Evolutionary conservation across 2,888 invertebrate genomes (phyloP).

Genomic region (Emesis furor): DNA sequence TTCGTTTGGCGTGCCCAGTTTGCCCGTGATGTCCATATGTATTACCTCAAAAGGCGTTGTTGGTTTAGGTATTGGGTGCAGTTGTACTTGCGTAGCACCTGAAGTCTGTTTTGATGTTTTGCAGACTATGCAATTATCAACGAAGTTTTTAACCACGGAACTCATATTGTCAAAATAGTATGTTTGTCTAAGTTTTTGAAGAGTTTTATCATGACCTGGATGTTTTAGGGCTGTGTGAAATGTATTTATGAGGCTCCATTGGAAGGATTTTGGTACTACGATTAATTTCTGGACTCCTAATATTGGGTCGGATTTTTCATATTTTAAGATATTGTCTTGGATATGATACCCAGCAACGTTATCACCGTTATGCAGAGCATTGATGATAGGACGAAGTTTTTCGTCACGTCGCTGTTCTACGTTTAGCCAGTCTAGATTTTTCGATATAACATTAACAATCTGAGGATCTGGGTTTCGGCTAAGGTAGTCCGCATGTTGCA

Average conservation of each 20-base stretch:
- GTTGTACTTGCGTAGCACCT: slow-evolving; percentile 70
- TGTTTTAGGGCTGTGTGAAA: slow-evolving; percentile 69
- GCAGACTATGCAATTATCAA: slow-evolving; percentile 69
- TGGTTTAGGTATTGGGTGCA: slow-evolving; percentile 71
- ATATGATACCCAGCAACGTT: slow-evolving; percentile 2
- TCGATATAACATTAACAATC: slow-evolving; percentile 62
- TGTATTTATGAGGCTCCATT: slow-evolving; percentile 56
- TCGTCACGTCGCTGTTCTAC: too few relatives aligned
- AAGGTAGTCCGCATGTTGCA: slow-evolving; percentile 74
- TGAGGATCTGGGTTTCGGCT: slow-evolving; percentile 65
- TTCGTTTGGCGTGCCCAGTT: slow-evolving; percentile 52
- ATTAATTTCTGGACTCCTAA: slow-evolving; percentile 31
- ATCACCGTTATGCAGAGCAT: too few relatives aligned
- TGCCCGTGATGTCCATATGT: slow-evolving; percentile 74
- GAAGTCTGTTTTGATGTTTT: slow-evolving; percentile 72
- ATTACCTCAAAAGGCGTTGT: slow-evolving; percentile 66
- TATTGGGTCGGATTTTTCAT: background rate
- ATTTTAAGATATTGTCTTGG: slow-evolving; percentile 45
- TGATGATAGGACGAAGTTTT: too few relatives aligned
- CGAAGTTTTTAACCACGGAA: slow-evolving; percentile 62
- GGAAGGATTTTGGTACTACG: slow-evolving; percentile 48
- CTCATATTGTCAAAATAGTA: slow-evolving; percentile 68
- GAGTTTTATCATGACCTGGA: slow-evolving; percentile 72
- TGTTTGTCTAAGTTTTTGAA: slow-evolving; percentile 62
- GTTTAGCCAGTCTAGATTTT: slow-evolving; percentile 67